Base-by-base conservation (phyloP, 2,888 invertebrate species). In the Oscheius onirici region DNA sequence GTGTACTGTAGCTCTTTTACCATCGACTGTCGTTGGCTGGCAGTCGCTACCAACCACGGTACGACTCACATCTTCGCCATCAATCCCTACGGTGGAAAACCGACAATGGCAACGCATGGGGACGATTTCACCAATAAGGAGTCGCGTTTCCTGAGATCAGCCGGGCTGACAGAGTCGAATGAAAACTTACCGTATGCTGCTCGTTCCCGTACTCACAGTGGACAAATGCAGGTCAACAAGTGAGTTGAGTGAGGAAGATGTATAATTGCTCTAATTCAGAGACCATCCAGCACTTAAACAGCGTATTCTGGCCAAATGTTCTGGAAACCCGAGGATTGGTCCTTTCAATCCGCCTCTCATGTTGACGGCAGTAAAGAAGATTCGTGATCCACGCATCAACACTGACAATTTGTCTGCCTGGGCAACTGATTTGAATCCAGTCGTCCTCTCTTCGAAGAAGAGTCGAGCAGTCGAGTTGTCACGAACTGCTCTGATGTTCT, bases 1-100 rank as follows among this genome's bases (percentile, higher is more conserved):
- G 89, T 91, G n/a, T 90, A 93, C 90, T 94, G 96, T 87, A 93
- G 96, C 88, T 91, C 93, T 63, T 94, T 97, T 88, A 94, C 96
- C 0, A 90, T 92, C 72, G 97, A 99, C 90, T 93, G 89, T 34
- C 92, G 99, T 68, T 99, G 97, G 97, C 92, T 94, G n/a, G 93
- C 95, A 1, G 92, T 97, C 5, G 94, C 95, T 49, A 95, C 97
- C 0, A 91, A 95, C 78, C 73, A 89, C 87, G 99, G 97, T 75
- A 99, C 99, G 0, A 96, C 96, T 40, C 99, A 99, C 89, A 93
- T 99, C 78, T 99, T 97, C 90, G 95, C 97, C 11, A 92, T 99
- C 60, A 95, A 95, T 17, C 94, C 97, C 20, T 99, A 97, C 70
- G 87, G 87, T 10, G 87, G 97, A 63, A 91, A 92, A 69, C 92